These are phyloP conservation scores for Myopa tessellatipennis DNA, from an alignment of 2,888 invertebrate species.

Conservation along the genomic window DNA sequence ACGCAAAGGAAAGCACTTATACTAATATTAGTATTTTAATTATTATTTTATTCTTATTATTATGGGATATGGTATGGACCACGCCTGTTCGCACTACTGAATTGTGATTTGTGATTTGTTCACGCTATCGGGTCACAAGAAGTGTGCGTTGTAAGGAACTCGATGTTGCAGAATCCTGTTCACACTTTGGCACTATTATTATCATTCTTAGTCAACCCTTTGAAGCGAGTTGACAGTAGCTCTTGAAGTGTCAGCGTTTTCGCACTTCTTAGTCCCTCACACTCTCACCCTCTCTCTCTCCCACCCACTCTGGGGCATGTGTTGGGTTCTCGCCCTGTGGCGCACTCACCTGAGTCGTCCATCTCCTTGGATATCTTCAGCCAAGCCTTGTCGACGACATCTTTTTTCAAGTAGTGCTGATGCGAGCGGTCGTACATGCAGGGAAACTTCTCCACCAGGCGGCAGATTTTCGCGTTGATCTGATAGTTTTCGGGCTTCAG, in stretches of 20 bases:
- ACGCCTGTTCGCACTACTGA: background rate
- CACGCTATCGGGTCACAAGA: no score
- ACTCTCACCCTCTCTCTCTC: background rate
- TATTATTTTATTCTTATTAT: no score
- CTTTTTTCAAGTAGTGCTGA: conserved; percentile 58
- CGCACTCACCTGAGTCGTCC: conserved; percentile 58
- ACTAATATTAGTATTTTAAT: no score
- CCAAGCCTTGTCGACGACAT: conserved; percentile 61
- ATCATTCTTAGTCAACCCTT: no score
- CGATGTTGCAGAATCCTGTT: no score
- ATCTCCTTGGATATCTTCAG: conserved; percentile 59
- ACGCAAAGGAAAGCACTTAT: no score
- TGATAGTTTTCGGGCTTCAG: conserved; percentile 57
- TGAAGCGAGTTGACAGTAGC: background rate
- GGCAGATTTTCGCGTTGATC: conserved; percentile 61
- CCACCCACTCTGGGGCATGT: background rate
- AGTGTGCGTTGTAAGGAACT: no score
- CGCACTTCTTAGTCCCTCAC: background rate
- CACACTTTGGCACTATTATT: no score
- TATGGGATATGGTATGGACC: no score
- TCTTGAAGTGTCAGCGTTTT: background rate
- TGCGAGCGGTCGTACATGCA: conserved; percentile 64
- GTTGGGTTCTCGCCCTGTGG: background rate
- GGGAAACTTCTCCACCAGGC: conserved; percentile 58
- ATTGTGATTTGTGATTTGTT: no score